These are phyloP conservation scores for Melanotaenia parkinsoni DNA, from an alignment of 2,797 vertebrate species.

Conservation along the genomic window DNA sequence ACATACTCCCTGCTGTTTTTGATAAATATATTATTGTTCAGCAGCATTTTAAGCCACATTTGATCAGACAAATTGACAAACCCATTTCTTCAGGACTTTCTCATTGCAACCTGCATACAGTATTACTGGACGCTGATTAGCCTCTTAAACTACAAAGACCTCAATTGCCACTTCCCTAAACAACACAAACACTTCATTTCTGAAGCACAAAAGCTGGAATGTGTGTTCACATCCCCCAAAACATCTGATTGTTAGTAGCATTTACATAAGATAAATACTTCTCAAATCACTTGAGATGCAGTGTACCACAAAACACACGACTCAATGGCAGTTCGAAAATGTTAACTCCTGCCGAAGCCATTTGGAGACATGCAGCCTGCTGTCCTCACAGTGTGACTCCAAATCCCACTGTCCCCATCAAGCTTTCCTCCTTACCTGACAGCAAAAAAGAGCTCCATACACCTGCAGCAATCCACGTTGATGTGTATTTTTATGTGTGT, in stretches of 20 bases:
- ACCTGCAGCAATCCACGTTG: constrained; percentile 59
- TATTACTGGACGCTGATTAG: background rate
- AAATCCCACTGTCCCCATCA: constrained; percentile 61
- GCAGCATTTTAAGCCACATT: constrained; percentile 44
- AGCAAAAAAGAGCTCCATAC: constrained; percentile 66
- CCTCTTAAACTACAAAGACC: background rate
- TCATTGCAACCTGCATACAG: constrained; percentile 7
- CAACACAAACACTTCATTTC: constrained; percentile 12
- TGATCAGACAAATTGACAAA: constrained; percentile 32
- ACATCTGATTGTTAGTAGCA: constrained; percentile 9
- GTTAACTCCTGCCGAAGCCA: constrained; percentile 63
- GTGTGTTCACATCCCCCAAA: background rate
- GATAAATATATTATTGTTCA: constrained; percentile 33
- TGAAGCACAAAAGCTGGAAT: background rate
- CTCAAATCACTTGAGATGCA: constrained; percentile 33
- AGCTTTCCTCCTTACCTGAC: constrained; percentile 72
- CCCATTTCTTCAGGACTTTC: background rate
- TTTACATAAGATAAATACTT: constrained; percentile 50
- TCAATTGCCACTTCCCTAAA: background rate
- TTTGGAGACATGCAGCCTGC: constrained; percentile 64
- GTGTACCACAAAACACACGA: constrained; percentile 23
- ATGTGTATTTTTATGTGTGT: constrained; percentile 43
- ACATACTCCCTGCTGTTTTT: constrained; percentile 34
- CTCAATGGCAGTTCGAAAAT: constrained; percentile 50
- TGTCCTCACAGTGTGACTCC: constrained; percentile 68